A percentile compares a stretch with the other conserved stretches of the same genome.
Evolutionary conservation across 2,888 invertebrate genomes (phyloP).

Genomic region (Ophion obscuratus): DNA sequence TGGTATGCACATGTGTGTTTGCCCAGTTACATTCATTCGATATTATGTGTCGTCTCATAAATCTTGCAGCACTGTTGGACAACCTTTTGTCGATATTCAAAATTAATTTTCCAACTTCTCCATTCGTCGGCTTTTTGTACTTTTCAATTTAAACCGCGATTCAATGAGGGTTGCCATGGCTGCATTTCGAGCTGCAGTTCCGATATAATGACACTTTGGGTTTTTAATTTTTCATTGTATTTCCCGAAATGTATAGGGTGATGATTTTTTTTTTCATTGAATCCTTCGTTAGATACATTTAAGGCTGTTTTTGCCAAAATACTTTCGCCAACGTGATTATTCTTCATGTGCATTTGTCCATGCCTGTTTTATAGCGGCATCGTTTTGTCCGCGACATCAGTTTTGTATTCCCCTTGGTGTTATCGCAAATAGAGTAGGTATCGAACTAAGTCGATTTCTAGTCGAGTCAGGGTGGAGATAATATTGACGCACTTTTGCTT

Average conservation of each 20-base stretch:
- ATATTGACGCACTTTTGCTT: constrained; percentile 54
- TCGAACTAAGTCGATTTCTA: background rate
- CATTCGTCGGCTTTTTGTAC: background rate
- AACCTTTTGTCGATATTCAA: background rate
- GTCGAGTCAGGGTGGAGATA: constrained; percentile 6
- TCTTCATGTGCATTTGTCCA: background rate
- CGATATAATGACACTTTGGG: no score
- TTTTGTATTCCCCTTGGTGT: constrained; percentile 7
- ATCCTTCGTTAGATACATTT: background rate
- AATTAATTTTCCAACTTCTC: constrained; percentile 6
- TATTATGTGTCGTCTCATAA: background rate
- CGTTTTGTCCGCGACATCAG: background rate
- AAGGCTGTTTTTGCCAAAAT: background rate
- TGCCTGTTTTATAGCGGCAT: background rate
- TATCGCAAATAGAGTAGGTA: constrained; percentile 5
- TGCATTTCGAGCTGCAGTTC: no score
- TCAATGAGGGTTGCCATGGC: no score
- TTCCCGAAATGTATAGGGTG: no score
- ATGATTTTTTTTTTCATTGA: no score
- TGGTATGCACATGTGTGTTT: background rate
- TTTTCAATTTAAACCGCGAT: background rate
- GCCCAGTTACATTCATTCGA: background rate
- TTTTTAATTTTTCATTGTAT: background rate
- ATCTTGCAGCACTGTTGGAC: constrained; percentile 1
- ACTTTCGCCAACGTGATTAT: background rate